Base-by-base conservation (phyloP, 2,113 vertebrate species). In the Siniperca chuatsi region DNA sequence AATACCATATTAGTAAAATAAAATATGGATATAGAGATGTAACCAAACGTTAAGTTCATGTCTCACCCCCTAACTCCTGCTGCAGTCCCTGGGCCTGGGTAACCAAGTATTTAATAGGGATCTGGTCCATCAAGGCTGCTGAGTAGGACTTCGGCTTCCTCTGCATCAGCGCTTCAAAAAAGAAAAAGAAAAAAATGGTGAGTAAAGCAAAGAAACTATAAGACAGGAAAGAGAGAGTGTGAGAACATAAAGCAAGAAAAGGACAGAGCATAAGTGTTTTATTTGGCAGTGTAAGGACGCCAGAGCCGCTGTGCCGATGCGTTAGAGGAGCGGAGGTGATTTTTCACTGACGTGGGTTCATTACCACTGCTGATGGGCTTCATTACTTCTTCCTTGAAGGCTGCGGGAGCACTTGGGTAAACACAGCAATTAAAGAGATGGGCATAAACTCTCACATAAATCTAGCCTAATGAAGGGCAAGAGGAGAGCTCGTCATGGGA, bases 71-170 rank as follows among this genome's bases (percentile, higher is more conserved):
- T 12, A 99, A 95, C 21, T 99, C 98, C 91, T 99, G 97, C 88
- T 99, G 98, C 54, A 99, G 94, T 4, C 98, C 97, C 85, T 99
- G 98, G 1, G 98, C 98, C 93, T 99, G 98, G 0, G 97, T 96
- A 93, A 99, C 98, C 70, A 99, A 96, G 85, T 97, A 97, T 91
- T 99, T 99, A 87, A 99, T 99, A 77, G 98, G 98, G 91, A 99
- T 99, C 89, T 99, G 98, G 90, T 99, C 98, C 98, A 99, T 99
- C 86, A 99, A 68, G 1, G 97, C 96, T 42, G 98, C 96, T 0
- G 98, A 99, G 90, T 99, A 99, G 29, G 98, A 99, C 87, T 97
- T 98, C 67, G 98, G 98, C 81, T 99, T 99, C 89, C 94, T 98
- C 90, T 98, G 98, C 97, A 99, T 99, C 72, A 97, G 94, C 79